phyloP scores from a whole-genome alignment of 2,113 vertebrate genomes.

The Todiramphus chloris region DNA sequence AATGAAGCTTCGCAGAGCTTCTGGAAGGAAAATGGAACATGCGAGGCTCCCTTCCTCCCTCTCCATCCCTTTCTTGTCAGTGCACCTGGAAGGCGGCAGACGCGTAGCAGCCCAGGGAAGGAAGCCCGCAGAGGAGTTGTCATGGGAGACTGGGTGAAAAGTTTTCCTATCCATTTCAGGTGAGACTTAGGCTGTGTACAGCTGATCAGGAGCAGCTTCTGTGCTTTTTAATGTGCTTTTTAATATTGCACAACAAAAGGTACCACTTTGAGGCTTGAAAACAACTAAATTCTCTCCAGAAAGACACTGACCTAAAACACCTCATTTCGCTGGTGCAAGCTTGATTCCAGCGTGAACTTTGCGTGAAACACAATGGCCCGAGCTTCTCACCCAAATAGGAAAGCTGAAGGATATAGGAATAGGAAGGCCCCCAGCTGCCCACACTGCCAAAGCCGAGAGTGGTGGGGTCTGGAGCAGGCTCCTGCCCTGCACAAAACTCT shows the following conservation, averaged over 20 bases:
- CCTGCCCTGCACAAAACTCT: accelerated
- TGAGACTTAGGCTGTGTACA: neutral
- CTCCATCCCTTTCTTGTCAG: neutral
- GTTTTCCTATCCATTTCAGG: neutral
- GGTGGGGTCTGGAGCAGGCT: neutral
- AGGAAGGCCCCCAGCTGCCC: accelerated
- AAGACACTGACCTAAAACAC: neutral
- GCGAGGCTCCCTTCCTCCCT: neutral
- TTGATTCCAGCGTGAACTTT: neutral
- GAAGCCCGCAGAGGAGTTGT: neutral
- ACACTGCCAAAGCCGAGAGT: accelerated
- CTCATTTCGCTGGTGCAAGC: neutral
- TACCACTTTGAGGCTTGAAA: neutral
- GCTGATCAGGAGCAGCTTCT: neutral
- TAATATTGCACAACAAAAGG: neutral
- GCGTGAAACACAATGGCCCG: neutral
- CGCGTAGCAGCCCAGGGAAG: neutral
- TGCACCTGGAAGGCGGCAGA: neutral
- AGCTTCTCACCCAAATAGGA: neutral
- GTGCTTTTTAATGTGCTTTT: neutral
- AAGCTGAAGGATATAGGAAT: neutral
- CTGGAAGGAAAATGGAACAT: neutral
- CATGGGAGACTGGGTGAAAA: neutral
- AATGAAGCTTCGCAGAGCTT: slow-evolving; percentile 35
- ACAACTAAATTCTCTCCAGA: neutral